Conservation (phyloP, 2,797 vertebrate genomes). For the Tangara arthus region DNA sequence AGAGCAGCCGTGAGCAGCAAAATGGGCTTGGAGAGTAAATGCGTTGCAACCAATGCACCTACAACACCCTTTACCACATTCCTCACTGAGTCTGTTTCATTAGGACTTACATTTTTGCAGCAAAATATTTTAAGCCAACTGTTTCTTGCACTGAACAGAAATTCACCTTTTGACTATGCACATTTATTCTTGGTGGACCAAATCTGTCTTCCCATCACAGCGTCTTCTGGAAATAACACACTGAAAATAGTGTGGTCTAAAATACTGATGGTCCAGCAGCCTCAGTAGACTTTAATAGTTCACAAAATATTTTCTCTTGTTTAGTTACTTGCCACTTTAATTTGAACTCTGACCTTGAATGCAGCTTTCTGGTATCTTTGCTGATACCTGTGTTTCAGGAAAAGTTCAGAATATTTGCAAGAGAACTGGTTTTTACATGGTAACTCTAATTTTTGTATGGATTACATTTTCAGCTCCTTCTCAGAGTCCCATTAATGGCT, state of each 20-base stretch:
- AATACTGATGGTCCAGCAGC: background rate
- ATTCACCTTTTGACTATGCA: background rate
- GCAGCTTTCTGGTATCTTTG: background rate
- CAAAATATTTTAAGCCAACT: background rate
- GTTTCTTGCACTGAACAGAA: background rate
- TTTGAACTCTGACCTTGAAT: background rate
- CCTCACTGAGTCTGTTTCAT: background rate
- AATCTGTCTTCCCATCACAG: background rate
- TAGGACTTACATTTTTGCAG: background rate
- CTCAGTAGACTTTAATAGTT: background rate
- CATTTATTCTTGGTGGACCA: background rate
- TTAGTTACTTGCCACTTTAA: background rate
- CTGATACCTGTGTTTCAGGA: background rate
- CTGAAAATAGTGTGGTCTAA: background rate
- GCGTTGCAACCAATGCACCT: background rate
- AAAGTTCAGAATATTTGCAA: background rate
- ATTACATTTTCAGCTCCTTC: background rate
- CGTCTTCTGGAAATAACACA: background rate
- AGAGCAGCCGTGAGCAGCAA: background rate
- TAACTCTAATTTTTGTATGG: background rate
- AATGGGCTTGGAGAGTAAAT: background rate
- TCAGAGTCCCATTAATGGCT: background rate
- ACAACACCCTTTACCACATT: background rate
- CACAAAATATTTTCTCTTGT: background rate
- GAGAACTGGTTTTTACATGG: background rate